These are phyloP conservation scores for Anastatus disparis DNA, from an alignment of 1,140 invertebrate species.

Conservation along the genomic window DNA sequence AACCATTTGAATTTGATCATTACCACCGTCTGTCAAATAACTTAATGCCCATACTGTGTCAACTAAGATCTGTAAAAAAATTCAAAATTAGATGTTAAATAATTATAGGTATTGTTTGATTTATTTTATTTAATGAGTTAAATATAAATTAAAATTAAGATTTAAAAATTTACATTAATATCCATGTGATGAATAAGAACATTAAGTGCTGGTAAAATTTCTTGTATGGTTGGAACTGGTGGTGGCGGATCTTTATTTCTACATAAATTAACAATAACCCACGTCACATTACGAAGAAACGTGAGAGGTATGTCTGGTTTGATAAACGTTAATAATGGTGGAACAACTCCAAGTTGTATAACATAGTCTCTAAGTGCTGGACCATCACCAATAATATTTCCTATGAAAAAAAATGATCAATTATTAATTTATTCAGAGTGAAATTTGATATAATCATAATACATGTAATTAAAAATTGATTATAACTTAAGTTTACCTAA, in stretches of 20 bases:
- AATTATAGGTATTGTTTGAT: not conserved
- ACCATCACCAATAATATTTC: constrained; percentile 94
- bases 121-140: too few relatives aligned
- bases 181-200: constrained; percentile 95
- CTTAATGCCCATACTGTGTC: constrained; percentile 99
- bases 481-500: constrained; percentile 72
- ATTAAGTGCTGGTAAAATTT: constrained; percentile 94
- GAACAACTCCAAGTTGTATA: constrained; percentile 89
- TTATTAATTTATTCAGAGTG: not conserved
- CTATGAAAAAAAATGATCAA: constrained; percentile 50
- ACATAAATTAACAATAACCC: constrained; percentile 98
- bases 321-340: constrained; percentile 89
- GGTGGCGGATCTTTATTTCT: constrained; percentile 95
- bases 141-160: constrained; percentile 16
- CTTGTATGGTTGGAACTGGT: constrained; percentile 85
- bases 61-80: constrained; percentile 87
- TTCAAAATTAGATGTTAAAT: constrained; percentile 15
- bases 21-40: constrained; percentile 98
- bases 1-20: constrained; percentile 99
- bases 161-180: constrained; percentile 85
- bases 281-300: constrained; percentile 96
- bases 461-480: not conserved
- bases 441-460: too few relatives aligned
- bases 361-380: constrained; percentile 91
- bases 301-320: constrained; percentile 92